Base-by-base conservation (phyloP, 2,888 invertebrate species). In the Drosophila incognita region DNA sequence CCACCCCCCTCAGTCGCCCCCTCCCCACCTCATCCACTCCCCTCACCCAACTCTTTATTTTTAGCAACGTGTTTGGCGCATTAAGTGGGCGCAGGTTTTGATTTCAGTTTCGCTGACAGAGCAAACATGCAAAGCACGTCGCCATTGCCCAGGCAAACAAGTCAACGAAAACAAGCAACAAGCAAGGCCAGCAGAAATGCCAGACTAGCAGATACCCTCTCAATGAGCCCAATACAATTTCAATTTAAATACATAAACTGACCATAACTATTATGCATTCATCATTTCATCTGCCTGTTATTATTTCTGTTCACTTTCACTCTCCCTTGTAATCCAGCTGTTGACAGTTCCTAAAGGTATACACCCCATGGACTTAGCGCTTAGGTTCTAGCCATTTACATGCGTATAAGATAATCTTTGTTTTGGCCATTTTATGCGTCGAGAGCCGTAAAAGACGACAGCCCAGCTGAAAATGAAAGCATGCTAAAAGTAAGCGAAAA, bases 41-140 rank as follows among this genome's bases (percentile, higher is more conserved):
- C 15, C 33, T 33, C 33, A 33, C 10, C 33, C 11, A 33, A 33
- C 15, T 21, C 11, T 35, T n/a, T 36, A n/a, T 7, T 62, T 49
- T 38, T 36, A 53, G 72, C 71, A 79, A 83, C 83, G 85, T 83
- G 87, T 87, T 87, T 84, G 87, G 87, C 75, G 77, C 87, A 77
- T 80, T 80, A 83, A 83, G 73, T 83, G 87, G 74, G 79, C 69
- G 74, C 84, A 59, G 69, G 68, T 59, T 60, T 76, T 69, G 77
- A 73, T 73, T 76, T 67, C 74, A 74, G 77, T 68, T 68, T 72
- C 65, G 59, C 31, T 61, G 42, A 38, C 56, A 40, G 38, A 15
- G 36, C 31, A 40, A 58, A 72, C 76, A 83, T 83, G 87, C 83
- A 78, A 82, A 82, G 78, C 83, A 84, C 83, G 83, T 84, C 74